Conservation (phyloP, 2,113 vertebrate species). For the Crotophaga sulcirostris region DNA sequence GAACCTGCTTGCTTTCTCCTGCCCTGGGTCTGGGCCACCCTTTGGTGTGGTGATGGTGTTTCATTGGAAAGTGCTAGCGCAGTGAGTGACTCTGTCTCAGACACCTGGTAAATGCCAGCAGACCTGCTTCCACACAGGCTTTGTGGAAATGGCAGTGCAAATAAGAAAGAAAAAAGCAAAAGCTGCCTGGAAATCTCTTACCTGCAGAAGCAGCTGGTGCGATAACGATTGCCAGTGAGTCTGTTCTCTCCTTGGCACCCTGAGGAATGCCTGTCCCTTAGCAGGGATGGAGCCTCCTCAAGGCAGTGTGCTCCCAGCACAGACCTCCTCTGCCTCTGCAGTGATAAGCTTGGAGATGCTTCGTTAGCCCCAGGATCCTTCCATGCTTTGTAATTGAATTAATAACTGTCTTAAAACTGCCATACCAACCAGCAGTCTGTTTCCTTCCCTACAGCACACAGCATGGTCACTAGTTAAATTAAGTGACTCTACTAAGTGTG, state of each 20-base stretch:
- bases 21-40: rapidly evolving
- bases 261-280: background rate
- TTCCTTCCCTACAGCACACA: background rate
- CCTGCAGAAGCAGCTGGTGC: background rate
- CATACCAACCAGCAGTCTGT: background rate
- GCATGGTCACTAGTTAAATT: background rate
- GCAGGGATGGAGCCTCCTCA: background rate
- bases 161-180: background rate
- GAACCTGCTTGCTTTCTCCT: background rate
- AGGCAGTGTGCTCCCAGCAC: background rate
- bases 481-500: background rate
- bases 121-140: background rate
- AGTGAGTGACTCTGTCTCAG: background rate
- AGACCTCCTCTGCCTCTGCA: background rate
- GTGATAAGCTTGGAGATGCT: background rate
- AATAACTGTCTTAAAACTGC: conserved; percentile 8
- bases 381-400: conserved; percentile 24
- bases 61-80: background rate
- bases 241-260: background rate
- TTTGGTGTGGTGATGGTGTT: background rate
- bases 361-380: background rate
- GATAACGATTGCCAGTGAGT: background rate
- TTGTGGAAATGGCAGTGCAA: background rate
- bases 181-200: background rate
- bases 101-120: background rate